phyloP scores from a whole-genome alignment of 2,113 vertebrate genomes.

The Anguilla rostrata region DNA sequence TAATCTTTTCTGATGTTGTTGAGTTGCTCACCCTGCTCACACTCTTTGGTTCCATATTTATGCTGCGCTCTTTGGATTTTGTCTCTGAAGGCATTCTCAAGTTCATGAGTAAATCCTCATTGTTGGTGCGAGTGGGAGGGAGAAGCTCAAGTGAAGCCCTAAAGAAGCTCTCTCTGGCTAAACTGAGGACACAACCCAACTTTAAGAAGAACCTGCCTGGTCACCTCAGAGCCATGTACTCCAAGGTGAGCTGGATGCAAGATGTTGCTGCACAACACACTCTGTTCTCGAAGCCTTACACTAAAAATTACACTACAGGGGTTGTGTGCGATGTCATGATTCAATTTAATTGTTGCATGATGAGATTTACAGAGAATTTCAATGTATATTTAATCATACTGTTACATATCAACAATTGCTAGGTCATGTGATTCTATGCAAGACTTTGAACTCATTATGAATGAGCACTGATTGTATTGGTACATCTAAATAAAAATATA shows the following conservation, averaged over 20 bases:
- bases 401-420: not conserved
- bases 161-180: constrained; percentile 19
- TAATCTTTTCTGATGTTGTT: not conserved
- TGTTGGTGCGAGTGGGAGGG: constrained; percentile 45
- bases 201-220: constrained; percentile 18
- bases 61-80: not conserved
- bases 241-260: constrained; percentile 10
- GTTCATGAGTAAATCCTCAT: constrained; percentile 10
- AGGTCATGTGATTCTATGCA: not conserved
- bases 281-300: not conserved
- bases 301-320: no score
- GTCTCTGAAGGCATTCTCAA: constrained; percentile 31
- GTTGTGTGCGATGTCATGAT: no score
- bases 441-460: not conserved
- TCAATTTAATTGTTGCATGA: no score
- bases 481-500: not conserved
- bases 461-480: not conserved
- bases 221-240: constrained; percentile 15
- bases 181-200: not conserved
- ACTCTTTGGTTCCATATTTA: not conserved
- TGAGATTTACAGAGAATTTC: no score
- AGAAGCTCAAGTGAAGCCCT: constrained; percentile 36
- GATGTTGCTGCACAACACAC: not conserved
- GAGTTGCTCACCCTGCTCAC: not conserved
- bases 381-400: no score